Percentiles rank a stretch among this genome's conserved stretches.
phyloP scores from a whole-genome alignment of 2,113 vertebrate species.

The Solea senegalensis region DNA sequence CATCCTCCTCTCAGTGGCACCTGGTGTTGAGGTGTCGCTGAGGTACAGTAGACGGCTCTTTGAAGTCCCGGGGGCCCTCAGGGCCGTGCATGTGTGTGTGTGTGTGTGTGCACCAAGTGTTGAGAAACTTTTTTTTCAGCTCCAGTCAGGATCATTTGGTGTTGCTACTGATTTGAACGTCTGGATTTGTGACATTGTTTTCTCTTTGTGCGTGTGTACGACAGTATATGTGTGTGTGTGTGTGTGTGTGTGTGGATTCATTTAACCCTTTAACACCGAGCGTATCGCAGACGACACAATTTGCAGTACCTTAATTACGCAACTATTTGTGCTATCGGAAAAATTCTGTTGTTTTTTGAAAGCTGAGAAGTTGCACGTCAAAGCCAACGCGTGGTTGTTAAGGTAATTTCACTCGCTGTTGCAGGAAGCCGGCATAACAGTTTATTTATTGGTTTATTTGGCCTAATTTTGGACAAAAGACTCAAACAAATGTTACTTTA shows the following conservation, averaged over 20 bases:
- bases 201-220: not conserved
- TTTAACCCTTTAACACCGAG: not conserved
- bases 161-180: conserved; percentile 44
- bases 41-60: conserved; percentile 72
- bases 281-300: too few species aligned
- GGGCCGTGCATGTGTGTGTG: conserved; percentile 31
- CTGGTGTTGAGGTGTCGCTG: conserved; percentile 74
- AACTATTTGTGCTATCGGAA: too few species aligned
- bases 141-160: conserved; percentile 50
- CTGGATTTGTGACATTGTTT: conserved; percentile 37
- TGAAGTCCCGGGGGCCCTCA: conserved; percentile 69
- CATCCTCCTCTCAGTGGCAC: conserved; percentile 47
- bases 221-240: conserved; percentile 2
- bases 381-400: too few species aligned
- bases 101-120: conserved; percentile 28
- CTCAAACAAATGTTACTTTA: too few species aligned
- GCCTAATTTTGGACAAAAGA: too few species aligned
- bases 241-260: not conserved
- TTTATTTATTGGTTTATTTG: too few species aligned
- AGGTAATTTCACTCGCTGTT: too few species aligned
- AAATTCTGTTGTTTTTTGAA: too few species aligned
- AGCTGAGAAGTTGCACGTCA: too few species aligned
- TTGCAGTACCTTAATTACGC: too few species aligned
- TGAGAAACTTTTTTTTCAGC: conserved; percentile 49
- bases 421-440: too few species aligned